Percentiles rank a stretch among this genome's conserved stretches.
Evolutionary conservation across 2,888 invertebrate species (phyloP).

Genomic region (Hirtodrosophila duncani): DNA sequence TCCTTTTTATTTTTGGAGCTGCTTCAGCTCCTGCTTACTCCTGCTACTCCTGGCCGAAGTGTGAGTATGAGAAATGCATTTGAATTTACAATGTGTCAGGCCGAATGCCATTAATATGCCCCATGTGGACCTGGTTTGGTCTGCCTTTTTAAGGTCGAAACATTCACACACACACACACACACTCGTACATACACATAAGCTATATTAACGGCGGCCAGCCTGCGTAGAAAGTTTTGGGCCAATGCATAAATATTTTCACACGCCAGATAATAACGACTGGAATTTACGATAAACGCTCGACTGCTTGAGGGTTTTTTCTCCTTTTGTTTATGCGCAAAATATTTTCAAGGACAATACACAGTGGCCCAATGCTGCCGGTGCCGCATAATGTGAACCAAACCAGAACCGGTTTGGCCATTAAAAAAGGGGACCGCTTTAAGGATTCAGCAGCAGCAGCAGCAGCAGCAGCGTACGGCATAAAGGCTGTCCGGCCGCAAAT

Average conservation of each 20-base stretch:
- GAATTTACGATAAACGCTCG: slow-evolving; percentile 65
- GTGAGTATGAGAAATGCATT: slow-evolving; percentile 63
- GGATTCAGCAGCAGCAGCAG: slow-evolving; percentile 30
- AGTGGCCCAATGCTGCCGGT: no score
- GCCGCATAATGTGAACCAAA: slow-evolving; percentile 65
- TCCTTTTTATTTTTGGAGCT: no score
- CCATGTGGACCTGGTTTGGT: slow-evolving; percentile 17
- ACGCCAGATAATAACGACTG: slow-evolving; percentile 62
- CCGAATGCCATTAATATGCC: slow-evolving; percentile 58
- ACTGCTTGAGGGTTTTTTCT: slow-evolving; percentile 42
- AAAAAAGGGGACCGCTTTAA: slow-evolving; percentile 55
- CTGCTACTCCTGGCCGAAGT: neutral
- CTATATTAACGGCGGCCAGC: slow-evolving; percentile 55
- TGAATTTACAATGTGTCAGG: slow-evolving; percentile 70
- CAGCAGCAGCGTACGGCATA: slow-evolving; percentile 18
- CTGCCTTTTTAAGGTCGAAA: no score
- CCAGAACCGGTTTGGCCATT: slow-evolving; percentile 64
- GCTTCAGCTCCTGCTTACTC: slow-evolving; percentile 1
- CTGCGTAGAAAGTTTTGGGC: slow-evolving; percentile 48
- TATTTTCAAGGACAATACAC: slow-evolving; percentile 63
- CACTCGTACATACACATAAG: no score
- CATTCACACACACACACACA: no score
- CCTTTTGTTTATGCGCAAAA: slow-evolving; percentile 20
- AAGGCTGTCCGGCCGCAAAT: slow-evolving; percentile 61
- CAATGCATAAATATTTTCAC: slow-evolving; percentile 64